Evolutionary conservation across 2,113 vertebrate species (phyloP), one percentile per base, ranked within the genome.

Genomic region (Platycercus adscitus): DNA sequence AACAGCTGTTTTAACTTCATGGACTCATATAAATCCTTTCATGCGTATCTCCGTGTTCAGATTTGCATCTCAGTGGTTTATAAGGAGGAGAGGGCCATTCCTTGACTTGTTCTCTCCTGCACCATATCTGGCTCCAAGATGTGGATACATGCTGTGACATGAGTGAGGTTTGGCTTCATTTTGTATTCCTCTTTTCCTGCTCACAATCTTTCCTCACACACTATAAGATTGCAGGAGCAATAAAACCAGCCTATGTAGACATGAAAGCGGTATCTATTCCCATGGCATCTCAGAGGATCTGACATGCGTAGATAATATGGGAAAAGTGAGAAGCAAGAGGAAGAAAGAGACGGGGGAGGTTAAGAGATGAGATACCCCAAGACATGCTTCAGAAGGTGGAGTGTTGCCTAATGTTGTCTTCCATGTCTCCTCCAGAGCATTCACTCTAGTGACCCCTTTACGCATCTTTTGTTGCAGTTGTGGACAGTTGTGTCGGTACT

Each of bases 111-210:
- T 83, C 75, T 90, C 76, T 80, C 60, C 71, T 60, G 63, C 16
- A 37, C 37, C 8, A 5, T 19, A 25, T 73, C 50, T 73, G 68
- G 24, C 64, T 77, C 75, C 47, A 60, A 69, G 81, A 69, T 44
- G 4, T 13, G 13, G 47, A 88, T 26, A 41, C 0, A 0, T 52
- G 73, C 21, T 85, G 21, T 80, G 69, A 53, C 4, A 10, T 6
- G 26, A 68, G 31, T 33, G 49, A 86, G 53, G 5, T 61, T 81
- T 89, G 46, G 16, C 37, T 81, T 73, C 6, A 26, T 70, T 82
- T 83, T 60, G 11, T 73, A 24, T 58, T 88, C 66, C n/a, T 52
- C 35, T 46, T 76, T 71, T 86, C 28, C 64, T 60, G 20, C 33
- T 89, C 3, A 1, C 17, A 46, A 1, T 35, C 35, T 81, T 92